Evolutionary conservation across 1,140 invertebrate species (phyloP).

Genomic region (Panulirus ornatus): DNA sequence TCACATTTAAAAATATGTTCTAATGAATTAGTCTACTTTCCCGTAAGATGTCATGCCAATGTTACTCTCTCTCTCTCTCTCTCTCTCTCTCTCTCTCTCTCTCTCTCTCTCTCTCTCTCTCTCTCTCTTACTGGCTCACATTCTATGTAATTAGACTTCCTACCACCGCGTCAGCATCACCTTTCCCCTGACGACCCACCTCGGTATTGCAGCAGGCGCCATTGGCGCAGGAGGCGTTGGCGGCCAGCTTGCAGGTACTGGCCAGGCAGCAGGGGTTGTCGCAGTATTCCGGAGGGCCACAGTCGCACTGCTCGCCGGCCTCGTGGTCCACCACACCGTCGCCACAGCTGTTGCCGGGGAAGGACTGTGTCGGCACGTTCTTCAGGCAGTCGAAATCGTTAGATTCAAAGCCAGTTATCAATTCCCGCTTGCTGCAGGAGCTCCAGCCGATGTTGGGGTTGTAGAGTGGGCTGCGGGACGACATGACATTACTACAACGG

Average conservation of each 20-base stretch:
- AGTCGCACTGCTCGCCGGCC: slow-evolving; percentile 95
- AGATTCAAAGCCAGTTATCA: slow-evolving; percentile 92
- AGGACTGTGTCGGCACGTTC: slow-evolving; percentile 83
- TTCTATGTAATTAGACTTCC: too few relatives aligned
- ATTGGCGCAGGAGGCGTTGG: slow-evolving; percentile 94
- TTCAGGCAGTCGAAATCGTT: slow-evolving; percentile 98
- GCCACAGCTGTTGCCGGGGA: slow-evolving; percentile 93
- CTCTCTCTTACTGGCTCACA: too few relatives aligned
- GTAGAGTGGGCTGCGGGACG: slow-evolving; percentile 86
- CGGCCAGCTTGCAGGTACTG: slow-evolving; percentile 88
- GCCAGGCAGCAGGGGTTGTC: slow-evolving; percentile 94
- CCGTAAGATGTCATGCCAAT: too few relatives aligned
- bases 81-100: slow-evolving; percentile 29
- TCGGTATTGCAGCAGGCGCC: slow-evolving; percentile 80
- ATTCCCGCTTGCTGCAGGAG: slow-evolving; percentile 90
- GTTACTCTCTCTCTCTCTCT: slow-evolving; percentile 29
- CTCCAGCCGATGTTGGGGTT: slow-evolving; percentile 86
- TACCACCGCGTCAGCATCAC: too few relatives aligned
- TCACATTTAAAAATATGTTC: too few relatives aligned
- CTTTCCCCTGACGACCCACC: slow-evolving; percentile 36
- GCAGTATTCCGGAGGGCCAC: slow-evolving; percentile 88
- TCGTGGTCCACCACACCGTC: slow-evolving; percentile 97
- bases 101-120: slow-evolving; percentile 29
- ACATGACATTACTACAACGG: too few relatives aligned
- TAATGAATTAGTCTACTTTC: too few relatives aligned